Conservation (phyloP, 2,888 invertebrate species). For the Epinotia bilunana region DNA sequence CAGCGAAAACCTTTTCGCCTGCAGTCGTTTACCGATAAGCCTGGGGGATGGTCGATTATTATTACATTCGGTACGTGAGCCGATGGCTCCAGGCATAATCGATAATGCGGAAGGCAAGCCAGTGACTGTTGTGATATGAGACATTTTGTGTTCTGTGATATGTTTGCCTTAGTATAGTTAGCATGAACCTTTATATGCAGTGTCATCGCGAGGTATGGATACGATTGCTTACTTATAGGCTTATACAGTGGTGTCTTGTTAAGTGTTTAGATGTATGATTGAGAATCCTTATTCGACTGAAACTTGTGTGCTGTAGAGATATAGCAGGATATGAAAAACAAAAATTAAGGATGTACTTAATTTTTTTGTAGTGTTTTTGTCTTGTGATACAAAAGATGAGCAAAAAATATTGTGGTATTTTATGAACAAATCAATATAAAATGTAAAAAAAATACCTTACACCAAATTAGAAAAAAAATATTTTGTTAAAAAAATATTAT, state of each 20-base stretch:
- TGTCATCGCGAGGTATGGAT: conserved; percentile 83
- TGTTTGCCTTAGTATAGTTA: conserved; percentile 82
- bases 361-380: too few species aligned
- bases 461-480: too few species aligned
- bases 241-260: conserved; percentile 8
- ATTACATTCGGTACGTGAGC: conserved; percentile 80
- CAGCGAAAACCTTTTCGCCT: conserved; percentile 84
- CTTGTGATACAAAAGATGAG: too few species aligned
- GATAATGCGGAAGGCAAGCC: conserved; percentile 72
- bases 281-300: neutral
- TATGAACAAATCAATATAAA: neutral
- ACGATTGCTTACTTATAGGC: conserved; percentile 40
- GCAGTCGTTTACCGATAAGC: conserved; percentile 84
- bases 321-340: too few species aligned
- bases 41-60: conserved; percentile 83
- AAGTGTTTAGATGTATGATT: conserved; percentile 7
- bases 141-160: conserved; percentile 78
- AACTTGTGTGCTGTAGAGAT: neutral
- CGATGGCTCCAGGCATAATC: conserved; percentile 78
- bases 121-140: conserved; percentile 63
- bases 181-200: conserved; percentile 83
- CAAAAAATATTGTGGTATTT: too few species aligned
- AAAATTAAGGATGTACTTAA: too few species aligned
- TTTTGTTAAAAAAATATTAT: neutral
- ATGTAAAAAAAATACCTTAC: neutral